phyloP scores from a whole-genome alignment of 2,113 vertebrate genomes.

The Chauna torquata region DNA sequence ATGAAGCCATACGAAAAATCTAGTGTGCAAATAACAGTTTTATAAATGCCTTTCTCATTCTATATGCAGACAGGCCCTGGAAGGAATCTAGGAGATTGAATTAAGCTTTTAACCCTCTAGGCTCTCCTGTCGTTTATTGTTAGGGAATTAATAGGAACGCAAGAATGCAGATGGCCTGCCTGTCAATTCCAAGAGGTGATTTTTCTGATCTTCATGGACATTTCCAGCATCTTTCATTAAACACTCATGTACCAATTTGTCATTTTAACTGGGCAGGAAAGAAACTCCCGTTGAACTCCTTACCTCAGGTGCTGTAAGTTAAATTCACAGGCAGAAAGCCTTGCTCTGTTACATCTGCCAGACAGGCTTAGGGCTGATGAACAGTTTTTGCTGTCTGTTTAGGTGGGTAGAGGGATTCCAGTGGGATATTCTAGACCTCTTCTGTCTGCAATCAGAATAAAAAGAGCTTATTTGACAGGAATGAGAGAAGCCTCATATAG shows the following conservation, averaged over 20 bases:
- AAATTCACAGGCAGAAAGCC: slow-evolving; percentile 27
- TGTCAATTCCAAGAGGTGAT: slow-evolving; percentile 78
- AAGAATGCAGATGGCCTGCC: slow-evolving; percentile 82
- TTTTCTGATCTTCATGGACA: slow-evolving; percentile 79
- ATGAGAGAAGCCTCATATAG: not conserved
- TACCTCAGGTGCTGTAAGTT: slow-evolving; percentile 67
- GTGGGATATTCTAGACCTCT: not conserved
- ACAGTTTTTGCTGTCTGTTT: not conserved
- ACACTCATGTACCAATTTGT: slow-evolving; percentile 84
- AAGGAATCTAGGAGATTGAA: slow-evolving; percentile 81
- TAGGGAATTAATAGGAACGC: slow-evolving; percentile 81
- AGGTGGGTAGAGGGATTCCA: not conserved
- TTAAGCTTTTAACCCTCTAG: slow-evolving; percentile 84
- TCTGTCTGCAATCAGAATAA: not conserved
- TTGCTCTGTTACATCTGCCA: slow-evolving; percentile 10
- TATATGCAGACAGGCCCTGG: slow-evolving; percentile 66
- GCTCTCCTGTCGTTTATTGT: slow-evolving; percentile 80
- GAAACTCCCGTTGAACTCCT: slow-evolving; percentile 74
- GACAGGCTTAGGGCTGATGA: not conserved
- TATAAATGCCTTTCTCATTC: slow-evolving; percentile 76
- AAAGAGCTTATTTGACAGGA: not conserved
- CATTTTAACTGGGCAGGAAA: slow-evolving; percentile 79
- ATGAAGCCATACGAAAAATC: slow-evolving; percentile 50
- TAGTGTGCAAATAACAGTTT: slow-evolving; percentile 63
- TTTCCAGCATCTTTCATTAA: slow-evolving; percentile 84